Percentiles rank a stretch among this genome's conserved stretches.
phyloP scores from a whole-genome alignment of 2,797 vertebrate genomes.

The Menidia menidia region DNA sequence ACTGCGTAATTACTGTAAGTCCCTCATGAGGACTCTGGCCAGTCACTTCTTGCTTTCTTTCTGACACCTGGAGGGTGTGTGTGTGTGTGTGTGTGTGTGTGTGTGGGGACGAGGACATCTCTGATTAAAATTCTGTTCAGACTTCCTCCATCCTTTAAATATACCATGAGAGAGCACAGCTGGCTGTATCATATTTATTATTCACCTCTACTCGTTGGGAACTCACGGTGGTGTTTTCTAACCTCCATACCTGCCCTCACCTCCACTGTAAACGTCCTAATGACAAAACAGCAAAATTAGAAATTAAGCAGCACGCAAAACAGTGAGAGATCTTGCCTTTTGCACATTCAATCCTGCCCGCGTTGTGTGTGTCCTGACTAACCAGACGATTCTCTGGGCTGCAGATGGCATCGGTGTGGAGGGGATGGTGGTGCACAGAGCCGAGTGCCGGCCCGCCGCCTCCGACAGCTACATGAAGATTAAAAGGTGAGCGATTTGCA shows the following conservation, averaged over 20 bases:
- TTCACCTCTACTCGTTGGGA: neutral
- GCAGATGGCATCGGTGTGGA: conserved; percentile 89
- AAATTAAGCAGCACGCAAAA: no score
- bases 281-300: no score
- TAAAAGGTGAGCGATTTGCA: conserved; percentile 85
- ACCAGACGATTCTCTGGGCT: conserved; percentile 59
- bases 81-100: no score
- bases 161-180: neutral
- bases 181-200: neutral
- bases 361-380: conserved; percentile 36
- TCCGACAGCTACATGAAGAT: conserved; percentile 93
- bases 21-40: no score
- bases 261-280: neutral
- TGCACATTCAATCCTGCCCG: neutral
- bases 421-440: conserved; percentile 93
- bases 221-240: neutral
- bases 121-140: neutral
- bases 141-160: neutral
- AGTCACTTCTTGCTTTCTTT: no score
- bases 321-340: no score
- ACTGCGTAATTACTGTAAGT: no score
- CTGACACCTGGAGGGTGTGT: no score
- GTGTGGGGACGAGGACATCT: neutral
- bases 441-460: conserved; percentile 90
- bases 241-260: neutral